Evolutionary conservation across 2,113 vertebrate species (phyloP).

Genomic region (Spizaetus ornatus): DNA sequence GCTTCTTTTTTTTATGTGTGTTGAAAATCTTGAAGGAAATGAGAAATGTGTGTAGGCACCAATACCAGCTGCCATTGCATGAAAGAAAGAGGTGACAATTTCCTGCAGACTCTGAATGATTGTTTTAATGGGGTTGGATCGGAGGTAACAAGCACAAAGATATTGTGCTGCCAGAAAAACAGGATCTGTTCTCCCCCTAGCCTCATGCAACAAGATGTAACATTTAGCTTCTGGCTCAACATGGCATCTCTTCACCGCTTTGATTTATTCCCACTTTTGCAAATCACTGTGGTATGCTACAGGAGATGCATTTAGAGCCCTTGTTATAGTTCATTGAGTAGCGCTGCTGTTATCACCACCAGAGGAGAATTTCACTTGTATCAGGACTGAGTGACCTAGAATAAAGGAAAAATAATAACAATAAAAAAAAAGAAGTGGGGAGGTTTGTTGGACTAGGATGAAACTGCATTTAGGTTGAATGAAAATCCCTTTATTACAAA

Average conservation of each 20-base stretch:
- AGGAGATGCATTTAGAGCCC: conserved; percentile 64
- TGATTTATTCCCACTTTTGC: conserved; percentile 77
- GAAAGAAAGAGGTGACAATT: conserved; percentile 71
- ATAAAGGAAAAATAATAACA: conserved; percentile 63
- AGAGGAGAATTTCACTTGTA: conserved; percentile 59
- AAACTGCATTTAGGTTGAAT: conserved; percentile 72
- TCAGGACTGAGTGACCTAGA: conserved; percentile 66
- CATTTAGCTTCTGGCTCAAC: conserved; percentile 76
- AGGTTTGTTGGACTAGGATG: conserved; percentile 48
- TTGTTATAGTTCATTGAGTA: conserved; percentile 68
- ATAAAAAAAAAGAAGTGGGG: background rate
- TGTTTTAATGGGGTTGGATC: conserved; percentile 68
- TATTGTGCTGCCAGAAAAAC: conserved; percentile 63
- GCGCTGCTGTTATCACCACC: conserved; percentile 56
- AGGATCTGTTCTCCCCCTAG: conserved; percentile 51
- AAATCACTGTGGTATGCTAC: conserved; percentile 72
- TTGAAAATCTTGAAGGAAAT: conserved; percentile 72
- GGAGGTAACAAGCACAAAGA: conserved; percentile 64
- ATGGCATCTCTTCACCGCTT: conserved; percentile 66
- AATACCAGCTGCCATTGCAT: conserved; percentile 66
- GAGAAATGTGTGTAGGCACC: conserved; percentile 67
- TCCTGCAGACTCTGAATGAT: conserved; percentile 68
- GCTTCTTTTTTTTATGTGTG: conserved; percentile 58
- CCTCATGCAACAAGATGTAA: conserved; percentile 71
- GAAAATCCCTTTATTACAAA: conserved; percentile 74